Evolutionary conservation across 2,113 vertebrate species (phyloP), one percentile per base, ranked within the genome.

Genomic region (Myotis yumanensis): DNA sequence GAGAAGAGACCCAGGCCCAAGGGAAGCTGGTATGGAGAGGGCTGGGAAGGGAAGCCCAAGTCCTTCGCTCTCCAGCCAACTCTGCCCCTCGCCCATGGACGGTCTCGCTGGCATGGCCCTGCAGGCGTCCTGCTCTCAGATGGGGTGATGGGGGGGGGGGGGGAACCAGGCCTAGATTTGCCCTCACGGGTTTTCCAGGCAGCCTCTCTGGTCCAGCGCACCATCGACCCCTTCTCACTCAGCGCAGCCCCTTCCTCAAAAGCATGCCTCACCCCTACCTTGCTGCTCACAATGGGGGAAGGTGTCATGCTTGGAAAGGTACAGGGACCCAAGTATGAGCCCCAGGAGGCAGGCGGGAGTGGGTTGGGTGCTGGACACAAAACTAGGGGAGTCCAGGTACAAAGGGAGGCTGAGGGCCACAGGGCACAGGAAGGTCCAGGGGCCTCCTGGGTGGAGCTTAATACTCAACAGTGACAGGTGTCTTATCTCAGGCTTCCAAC

Each of bases 401-500:
- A 32, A 80, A 57, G 48, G 46, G 51, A 82, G 66, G 66, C 69
- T 28, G 11, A 87, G 66, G 35, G 77, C 68, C 15, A 68, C n/a
- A 43, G 52, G 85, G 59, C 28, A 9, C 0, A 1, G 52, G 75
- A 52, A 35, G 40, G 92, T 54, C 73, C 79, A n/a, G 35, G 72
- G 59, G 43, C 77, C 72, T 92, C 84, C 15, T 2, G 23, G 3
- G 46, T 71, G 54, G 40, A 79, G 86, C 35, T 48, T 28, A 82
- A 93, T 43, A 64, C 62, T 92, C 93, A 18, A 17, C 69, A 76
- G 96, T 69, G 77, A 96, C 96, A 97, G 96, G 91, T 96, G 96
- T 90, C 72, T 87, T 23, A 22, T 91, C 92, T 97, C 96, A 90
- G 91, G 93, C 94, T 85, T 86, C 90, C 87, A 91, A 28, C 1